Evolutionary conservation across 2,888 invertebrate species (phyloP), one percentile per base, ranked within the genome.

Genomic region (Caprella mutica): DNA sequence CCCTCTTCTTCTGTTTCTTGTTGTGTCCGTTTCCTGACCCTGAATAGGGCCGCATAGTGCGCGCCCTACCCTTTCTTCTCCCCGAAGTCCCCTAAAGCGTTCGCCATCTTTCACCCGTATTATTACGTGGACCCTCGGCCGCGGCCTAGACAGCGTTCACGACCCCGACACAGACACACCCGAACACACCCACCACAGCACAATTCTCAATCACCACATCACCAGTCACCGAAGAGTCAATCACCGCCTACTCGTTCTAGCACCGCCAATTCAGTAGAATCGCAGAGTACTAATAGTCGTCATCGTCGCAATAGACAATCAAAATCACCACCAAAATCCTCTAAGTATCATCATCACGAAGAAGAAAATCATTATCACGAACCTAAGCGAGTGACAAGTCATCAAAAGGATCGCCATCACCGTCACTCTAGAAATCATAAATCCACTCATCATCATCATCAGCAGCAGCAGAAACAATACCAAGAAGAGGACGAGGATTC

Each of bases 21-120:
- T 24, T 21, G 26, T 30, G 48, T 48, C n/a, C 30, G 29, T 48
- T 29, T 19, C 24, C 26, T 48, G 26, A 48, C 17, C 48, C 52
- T 14, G 19, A 38, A 26, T n/a, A 39, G 35, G 52, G 39, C 39
- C 52, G 35, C 39, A 35, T 26, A 38, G 35, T 14, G n/a, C 52
- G 35, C 27, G 35, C 39, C 52, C 52, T 52, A 52, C 52, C 38
- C 38, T 35, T 35, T 38, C 38, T 52, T 52, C 39, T 52, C 38
- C 38, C 35, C 35, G 39, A 39, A 24, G 39, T 46, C 46, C 55
- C 46, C 19, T 33, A 23, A 55, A 46, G 24, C 44, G 55, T 55
- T 55, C 30, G 55, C 55, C 35, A 55, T 55, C 44, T 55, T 55
- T 55, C 55, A 55, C 46, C 55, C 55, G 39, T 44, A 44, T 35